These are phyloP conservation scores for Cabera pusaria DNA, from an alignment of 2,888 invertebrate species.

Conservation along the genomic window DNA sequence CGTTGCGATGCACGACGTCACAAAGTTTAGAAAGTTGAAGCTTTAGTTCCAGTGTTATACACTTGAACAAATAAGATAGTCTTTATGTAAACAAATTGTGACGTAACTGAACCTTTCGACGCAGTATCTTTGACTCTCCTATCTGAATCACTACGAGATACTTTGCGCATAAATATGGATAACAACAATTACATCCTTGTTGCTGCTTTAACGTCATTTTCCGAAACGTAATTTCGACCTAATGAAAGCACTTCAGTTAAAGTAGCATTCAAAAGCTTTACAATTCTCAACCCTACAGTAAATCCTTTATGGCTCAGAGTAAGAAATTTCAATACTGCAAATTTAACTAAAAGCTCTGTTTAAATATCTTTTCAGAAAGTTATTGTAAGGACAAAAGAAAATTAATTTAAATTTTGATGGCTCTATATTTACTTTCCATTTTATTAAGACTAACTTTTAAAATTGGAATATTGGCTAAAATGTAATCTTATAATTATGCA, in stretches of 20 bases:
- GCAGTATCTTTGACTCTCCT: too few species aligned
- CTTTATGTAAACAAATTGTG: too few species aligned
- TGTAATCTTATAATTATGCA: too few species aligned
- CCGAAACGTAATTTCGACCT: constrained; percentile 14
- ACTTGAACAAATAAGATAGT: too few species aligned
- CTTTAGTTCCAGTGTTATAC: too few species aligned
- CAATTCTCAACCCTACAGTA: background rate
- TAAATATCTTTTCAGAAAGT: constrained; percentile 11
- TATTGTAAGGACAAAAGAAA: constrained; percentile 11
- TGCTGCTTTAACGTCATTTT: too few species aligned
- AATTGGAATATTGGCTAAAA: constrained; percentile 2
- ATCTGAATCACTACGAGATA: too few species aligned
- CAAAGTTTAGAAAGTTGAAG: too few species aligned
- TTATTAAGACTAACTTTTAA: background rate
- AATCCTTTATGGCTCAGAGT: background rate
- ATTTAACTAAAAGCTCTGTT: constrained; percentile 8
- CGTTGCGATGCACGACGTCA: too few species aligned
- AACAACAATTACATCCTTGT: constrained; percentile 3
- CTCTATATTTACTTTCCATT: constrained; percentile 12
- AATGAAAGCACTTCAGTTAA: constrained; percentile 9
- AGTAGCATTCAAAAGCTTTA: too few species aligned
- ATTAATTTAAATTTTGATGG: constrained; percentile 11
- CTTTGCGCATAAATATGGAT: too few species aligned
- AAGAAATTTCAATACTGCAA: constrained; percentile 1
- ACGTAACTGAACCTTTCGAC: too few species aligned